These are phyloP conservation scores for Caligus rogercresseyi DNA, from an alignment of 1,140 invertebrate genomes.

Conservation along the genomic window DNA sequence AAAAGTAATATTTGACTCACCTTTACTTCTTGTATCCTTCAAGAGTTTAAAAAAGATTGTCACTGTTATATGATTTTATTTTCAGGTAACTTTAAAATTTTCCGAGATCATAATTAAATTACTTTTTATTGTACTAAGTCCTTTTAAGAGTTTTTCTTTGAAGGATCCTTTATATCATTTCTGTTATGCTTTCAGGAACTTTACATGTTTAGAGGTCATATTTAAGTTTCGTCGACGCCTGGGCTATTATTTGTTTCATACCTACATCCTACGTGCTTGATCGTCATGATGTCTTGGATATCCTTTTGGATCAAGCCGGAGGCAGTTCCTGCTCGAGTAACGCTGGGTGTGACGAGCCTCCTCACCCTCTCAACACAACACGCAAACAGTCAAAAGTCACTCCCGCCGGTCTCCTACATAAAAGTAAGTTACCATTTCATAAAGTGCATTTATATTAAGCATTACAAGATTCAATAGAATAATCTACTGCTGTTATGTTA, in stretches of 20 bases:
- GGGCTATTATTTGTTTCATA: constrained; percentile 73
- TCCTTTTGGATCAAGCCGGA: constrained; percentile 66
- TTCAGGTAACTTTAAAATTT: too few relatives aligned
- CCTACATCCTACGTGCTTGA: constrained; percentile 74
- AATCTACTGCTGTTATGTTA: too few relatives aligned
- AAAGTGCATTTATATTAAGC: too few relatives aligned
- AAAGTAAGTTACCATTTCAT: constrained; percentile 35
- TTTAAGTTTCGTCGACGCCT: constrained; percentile 61
- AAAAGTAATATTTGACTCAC: too few relatives aligned
- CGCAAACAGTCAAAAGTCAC: constrained; percentile 69
- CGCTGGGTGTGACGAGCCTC: constrained; percentile 10
- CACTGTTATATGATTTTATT: too few relatives aligned
- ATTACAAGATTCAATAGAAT: too few relatives aligned
- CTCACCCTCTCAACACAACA: constrained; percentile 55
- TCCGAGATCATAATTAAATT: too few relatives aligned
- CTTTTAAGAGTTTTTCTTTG: too few relatives aligned
- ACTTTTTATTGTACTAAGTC: too few relatives aligned
- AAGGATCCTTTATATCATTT: too few relatives aligned
- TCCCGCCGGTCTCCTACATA: constrained; percentile 72
- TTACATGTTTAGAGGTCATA: constrained; percentile 65
- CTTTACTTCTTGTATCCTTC: too few relatives aligned
- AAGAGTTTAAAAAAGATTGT: too few relatives aligned
- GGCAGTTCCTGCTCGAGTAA: constrained; percentile 8
- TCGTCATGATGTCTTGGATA: constrained; percentile 82
- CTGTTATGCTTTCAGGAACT: constrained; percentile 55